Percentiles rank a stretch among this genome's conserved stretches.
Evolutionary conservation across 2,888 invertebrate genomes (phyloP).

Genomic region (Gandaritis pyraliata): DNA sequence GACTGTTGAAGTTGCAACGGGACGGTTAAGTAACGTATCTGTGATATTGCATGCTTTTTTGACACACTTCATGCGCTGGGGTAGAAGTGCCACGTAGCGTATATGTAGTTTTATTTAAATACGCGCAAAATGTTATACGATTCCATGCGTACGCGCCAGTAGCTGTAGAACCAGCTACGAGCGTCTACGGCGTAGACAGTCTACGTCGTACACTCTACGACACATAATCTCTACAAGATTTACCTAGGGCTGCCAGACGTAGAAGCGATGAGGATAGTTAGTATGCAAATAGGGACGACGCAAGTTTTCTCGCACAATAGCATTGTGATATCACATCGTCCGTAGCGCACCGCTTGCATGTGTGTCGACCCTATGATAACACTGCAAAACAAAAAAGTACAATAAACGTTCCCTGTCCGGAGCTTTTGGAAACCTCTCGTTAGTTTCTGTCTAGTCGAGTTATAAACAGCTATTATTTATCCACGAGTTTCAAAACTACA

Average conservation of each 20-base stretch:
- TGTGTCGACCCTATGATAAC: no score
- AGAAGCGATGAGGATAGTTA: no score
- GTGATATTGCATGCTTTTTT: background rate
- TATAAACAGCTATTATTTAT: conserved; percentile 45
- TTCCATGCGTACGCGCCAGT: background rate
- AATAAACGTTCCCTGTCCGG: background rate
- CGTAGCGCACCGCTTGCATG: no score
- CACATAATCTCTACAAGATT: no score
- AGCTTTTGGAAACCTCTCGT: conserved; percentile 22
- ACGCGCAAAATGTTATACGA: no score
- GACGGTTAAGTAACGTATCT: conserved; percentile 8
- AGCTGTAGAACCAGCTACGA: background rate
- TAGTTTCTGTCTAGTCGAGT: conserved; percentile 36
- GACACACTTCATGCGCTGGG: background rate
- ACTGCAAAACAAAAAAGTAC: background rate
- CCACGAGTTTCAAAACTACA: conserved; percentile 35
- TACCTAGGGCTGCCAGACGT: no score
- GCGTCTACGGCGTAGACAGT: conserved; percentile 12
- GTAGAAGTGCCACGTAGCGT: no score
- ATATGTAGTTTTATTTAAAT: no score
- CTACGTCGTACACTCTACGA: conserved; percentile 2
- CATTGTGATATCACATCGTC: no score
- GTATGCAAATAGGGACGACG: no score
- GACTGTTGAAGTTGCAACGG: conserved; percentile 6
- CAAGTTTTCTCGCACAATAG: no score